Base-by-base conservation (phyloP, 2,888 invertebrate genomes). In the Eudasyphora cyanicolor region DNA sequence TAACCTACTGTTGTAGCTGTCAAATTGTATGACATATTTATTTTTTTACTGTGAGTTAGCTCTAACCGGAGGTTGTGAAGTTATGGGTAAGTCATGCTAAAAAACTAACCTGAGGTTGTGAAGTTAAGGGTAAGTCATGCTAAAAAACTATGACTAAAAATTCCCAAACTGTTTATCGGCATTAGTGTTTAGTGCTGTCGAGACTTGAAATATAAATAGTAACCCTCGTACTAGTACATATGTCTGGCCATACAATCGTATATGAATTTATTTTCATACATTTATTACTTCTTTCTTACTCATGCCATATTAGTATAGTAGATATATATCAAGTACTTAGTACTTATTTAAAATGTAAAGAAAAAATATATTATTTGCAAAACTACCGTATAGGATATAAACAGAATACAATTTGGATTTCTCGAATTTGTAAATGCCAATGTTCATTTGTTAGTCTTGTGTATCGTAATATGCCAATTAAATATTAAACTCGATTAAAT, bases 401-500 rank as follows among this genome's bases (percentile, higher is more conserved):
- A n/a, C n/a, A 67, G 38, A 57, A 67, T 38, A 67, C 10, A 38
- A 67, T 45, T 45, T 45, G 12, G n/a, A 42, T 67, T 67, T 19
- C 35, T 67, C 21, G 27, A 21, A 67, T 67, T 64, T 38, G 42
- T 12, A 42, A 57, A 24, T 42, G 73, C n/a, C 38, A 73, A 42
- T 73, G 57, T 42, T 60, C 27, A 42, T 71, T 17, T 42, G 7
- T 35, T 60, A 24, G 21, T 60, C 80, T 51, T 79, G 70, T 80
- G 77, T n/a, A n/a, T n/a, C n/a, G n/a, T 80, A 75, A 70, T 74
- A 74, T 77, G 62, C 70, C 83, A 80, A 80, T 83, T 80, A 83
- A 83, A 83, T 80, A 83, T 83, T 83, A 83, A 83, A 77, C 79
- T 80, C 74, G 74, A 83, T 83, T n/a, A n/a, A n/a, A n/a, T n/a